Evolutionary conservation across 2,888 invertebrate species (phyloP).

Genomic region (Tillus elongatus): DNA sequence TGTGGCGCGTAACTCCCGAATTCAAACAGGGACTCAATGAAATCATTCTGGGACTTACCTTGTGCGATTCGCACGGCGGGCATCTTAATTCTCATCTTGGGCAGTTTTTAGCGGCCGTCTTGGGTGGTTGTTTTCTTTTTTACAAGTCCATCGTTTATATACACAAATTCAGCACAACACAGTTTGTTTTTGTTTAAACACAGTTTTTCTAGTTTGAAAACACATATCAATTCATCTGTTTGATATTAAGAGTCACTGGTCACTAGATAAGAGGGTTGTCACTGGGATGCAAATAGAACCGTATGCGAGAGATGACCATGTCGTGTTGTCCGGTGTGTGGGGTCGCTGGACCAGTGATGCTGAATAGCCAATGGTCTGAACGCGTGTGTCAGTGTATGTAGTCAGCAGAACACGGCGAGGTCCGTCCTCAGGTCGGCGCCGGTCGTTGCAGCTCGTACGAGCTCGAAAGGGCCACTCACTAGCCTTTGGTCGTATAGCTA

Average conservation of each 20-base stretch:
- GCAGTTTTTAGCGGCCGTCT: slow-evolving; percentile 22
- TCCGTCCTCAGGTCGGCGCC: slow-evolving; percentile 28
- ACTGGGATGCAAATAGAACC: too few relatives aligned
- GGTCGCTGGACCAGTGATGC: slow-evolving; percentile 35
- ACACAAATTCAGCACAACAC: background rate
- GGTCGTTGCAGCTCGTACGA: slow-evolving; percentile 27
- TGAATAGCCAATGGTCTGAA: slow-evolving; percentile 42
- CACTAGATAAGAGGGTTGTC: too few relatives aligned
- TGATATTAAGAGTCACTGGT: too few relatives aligned
- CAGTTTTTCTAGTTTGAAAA: too few relatives aligned
- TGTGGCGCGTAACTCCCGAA: slow-evolving; percentile 12
- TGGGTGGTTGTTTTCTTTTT: too few relatives aligned
- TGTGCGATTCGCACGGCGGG: slow-evolving; percentile 94
- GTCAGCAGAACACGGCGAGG: slow-evolving; percentile 21
- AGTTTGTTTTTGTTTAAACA: too few relatives aligned
- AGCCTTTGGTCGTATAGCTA: slow-evolving; percentile 47
- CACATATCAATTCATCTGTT: too few relatives aligned
- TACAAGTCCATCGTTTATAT: background rate
- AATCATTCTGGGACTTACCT: slow-evolving; percentile 54
- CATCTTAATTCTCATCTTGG: slow-evolving; percentile 96
- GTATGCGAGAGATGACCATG: too few relatives aligned
- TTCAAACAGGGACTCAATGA: too few relatives aligned
- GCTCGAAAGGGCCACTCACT: slow-evolving; percentile 41
- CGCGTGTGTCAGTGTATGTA: slow-evolving; percentile 39
- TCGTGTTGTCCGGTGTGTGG: slow-evolving; percentile 9